Evolutionary conservation across 1,140 invertebrate genomes (phyloP).

Genomic region (Rhyacophila brunnea): DNA sequence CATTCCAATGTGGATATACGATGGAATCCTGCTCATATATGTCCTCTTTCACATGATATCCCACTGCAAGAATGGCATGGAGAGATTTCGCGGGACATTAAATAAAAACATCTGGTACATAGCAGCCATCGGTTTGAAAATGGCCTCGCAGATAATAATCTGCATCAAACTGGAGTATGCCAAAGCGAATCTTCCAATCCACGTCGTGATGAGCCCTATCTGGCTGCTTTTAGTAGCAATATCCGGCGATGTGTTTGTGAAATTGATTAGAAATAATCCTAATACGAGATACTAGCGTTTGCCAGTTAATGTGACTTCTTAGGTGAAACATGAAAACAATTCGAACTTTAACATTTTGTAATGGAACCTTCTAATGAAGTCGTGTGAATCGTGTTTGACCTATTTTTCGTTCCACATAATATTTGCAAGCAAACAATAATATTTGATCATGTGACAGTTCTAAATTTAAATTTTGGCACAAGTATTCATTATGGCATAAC

Average conservation of each 20-base stretch:
- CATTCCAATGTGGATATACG: slow-evolving; percentile 90
- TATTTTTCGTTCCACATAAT: slow-evolving; percentile 43
- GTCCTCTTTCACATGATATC: slow-evolving; percentile 84
- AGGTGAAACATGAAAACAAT: too few relatives aligned
- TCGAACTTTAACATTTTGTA: neutral
- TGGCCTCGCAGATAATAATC: slow-evolving; percentile 77
- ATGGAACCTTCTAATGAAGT: slow-evolving; percentile 39
- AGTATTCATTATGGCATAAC: slow-evolving; percentile 38
- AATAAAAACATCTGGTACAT: slow-evolving; percentile 77
- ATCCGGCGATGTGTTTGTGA: slow-evolving; percentile 69
- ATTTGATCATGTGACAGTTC: slow-evolving; percentile 45
- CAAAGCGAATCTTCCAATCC: slow-evolving; percentile 61
- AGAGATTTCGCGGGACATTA: slow-evolving; percentile 59
- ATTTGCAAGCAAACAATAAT: too few relatives aligned
- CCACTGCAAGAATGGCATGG: slow-evolving; percentile 75
- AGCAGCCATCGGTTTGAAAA: slow-evolving; percentile 71
- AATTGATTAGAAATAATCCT: slow-evolving; percentile 49
- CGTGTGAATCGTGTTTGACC: slow-evolving; percentile 55
- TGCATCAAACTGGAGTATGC: slow-evolving; percentile 79
- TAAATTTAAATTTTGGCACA: slow-evolving; percentile 56
- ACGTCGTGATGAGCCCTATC: slow-evolving; percentile 75
- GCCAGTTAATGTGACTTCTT: slow-evolving; percentile 4
- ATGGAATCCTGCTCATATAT: slow-evolving; percentile 80
- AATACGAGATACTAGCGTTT: slow-evolving; percentile 46
- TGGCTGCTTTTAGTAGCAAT: slow-evolving; percentile 73